Evolutionary conservation across 2,797 vertebrate species (phyloP), one percentile per base, ranked within the genome.

Genomic region (Megaceryle alcyon): DNA sequence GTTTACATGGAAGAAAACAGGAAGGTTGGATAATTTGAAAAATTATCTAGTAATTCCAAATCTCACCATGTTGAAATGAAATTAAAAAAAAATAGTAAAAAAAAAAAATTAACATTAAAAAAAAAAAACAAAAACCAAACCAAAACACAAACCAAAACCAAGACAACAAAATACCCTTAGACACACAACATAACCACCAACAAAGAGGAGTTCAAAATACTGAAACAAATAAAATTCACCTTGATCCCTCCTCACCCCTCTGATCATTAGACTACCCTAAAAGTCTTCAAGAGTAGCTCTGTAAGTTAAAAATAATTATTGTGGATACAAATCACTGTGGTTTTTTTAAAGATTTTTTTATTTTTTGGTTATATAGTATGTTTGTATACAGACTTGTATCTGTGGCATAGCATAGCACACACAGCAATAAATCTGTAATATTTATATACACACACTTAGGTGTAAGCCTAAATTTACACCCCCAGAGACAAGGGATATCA

Each of bases 381-480:
- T 71, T 71, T 91, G 59, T 41, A 91, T 65, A 88, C 61, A 95
- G 69, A 54, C 37, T 76, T 59, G 35, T 79, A 79, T 84, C 88
- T 72, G 51, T 64, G 68, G 91, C 76, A 71, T 14, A 71, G 82
- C 69, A 86, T 20, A 86, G 80, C 65, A 89, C 37, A 83, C 63
- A 28, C 12, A 88, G 73, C 70, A 94, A 90, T 91, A 90, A 88
- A 92, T 81, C 70, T 70, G 85, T 59, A 96, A 94, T 94, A 96
- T 96, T 92, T 96, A 90, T 82, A 86, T 22, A 94, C 56, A 96
- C 77, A 75, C 43, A 39, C 44, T 88, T 94, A 96, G 91, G 96
- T 96, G 94, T 82, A 96, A 94, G 90, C 88, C 91, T 70, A 94
- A 86, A 96, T 94, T 94, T 94, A 96, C 90, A 83, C 80, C 92